Conservation (phyloP, 1,140 invertebrate species). For the Drosophila bocqueti region DNA sequence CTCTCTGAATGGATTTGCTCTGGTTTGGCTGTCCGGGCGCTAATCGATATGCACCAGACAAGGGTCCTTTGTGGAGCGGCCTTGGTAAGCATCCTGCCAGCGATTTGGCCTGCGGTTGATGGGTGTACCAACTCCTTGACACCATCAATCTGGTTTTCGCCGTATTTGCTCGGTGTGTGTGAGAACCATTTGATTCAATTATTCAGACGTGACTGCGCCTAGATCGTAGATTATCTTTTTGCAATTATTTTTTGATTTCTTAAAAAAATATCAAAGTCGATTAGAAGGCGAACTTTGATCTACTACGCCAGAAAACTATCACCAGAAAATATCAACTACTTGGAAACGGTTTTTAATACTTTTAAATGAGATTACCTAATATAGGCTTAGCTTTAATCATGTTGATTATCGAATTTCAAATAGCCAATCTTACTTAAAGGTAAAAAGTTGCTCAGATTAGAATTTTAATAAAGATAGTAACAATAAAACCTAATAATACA, state of each 20-base stretch:
- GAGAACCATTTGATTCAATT: constrained; percentile 61
- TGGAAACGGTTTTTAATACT: background rate
- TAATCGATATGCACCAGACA: constrained; percentile 80
- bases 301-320: background rate
- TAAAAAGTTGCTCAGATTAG: background rate
- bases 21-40: constrained; percentile 63
- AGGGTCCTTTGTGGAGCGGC: constrained; percentile 22
- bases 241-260: constrained; percentile 9
- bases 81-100: constrained; percentile 25
- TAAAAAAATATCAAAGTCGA: constrained; percentile 3
- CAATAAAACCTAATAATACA: background rate
- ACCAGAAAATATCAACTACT: background rate
- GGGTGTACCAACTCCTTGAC: constrained; percentile 61
- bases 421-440: background rate
- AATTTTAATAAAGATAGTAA: background rate
- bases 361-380: background rate
- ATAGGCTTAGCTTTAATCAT: constrained; percentile 7
- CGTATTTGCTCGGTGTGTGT: constrained; percentile 31
- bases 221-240: constrained; percentile 42
- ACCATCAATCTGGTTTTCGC: constrained; percentile 71
- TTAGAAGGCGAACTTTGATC: constrained; percentile 10
- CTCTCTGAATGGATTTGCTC: constrained; percentile 61
- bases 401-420: constrained; percentile 9
- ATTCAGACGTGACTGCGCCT: constrained; percentile 31
- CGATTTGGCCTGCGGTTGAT: constrained; percentile 35